Conservation (phyloP, 2,888 invertebrate species). For the Crossocerus cetratus region DNA sequence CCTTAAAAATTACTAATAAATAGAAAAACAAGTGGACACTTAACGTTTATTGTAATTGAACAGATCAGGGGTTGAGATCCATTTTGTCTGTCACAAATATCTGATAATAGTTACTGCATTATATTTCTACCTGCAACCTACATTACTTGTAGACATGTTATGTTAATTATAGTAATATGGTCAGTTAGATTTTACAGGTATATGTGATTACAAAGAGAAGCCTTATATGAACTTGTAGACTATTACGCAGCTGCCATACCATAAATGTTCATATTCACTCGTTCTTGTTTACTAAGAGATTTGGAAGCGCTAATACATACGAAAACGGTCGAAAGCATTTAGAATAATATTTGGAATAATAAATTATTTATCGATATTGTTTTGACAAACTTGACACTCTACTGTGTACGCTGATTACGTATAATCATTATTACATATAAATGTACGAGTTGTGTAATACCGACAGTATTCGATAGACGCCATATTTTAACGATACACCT, state of each 20-base stretch:
- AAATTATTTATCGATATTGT: conserved; percentile 67
- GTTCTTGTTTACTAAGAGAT: conserved; percentile 49
- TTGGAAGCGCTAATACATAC: conserved; percentile 61
- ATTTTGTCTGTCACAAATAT: conserved; percentile 66
- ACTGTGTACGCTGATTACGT: conserved; percentile 64
- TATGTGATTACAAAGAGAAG: conserved; percentile 70
- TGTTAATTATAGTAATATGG: conserved; percentile 71
- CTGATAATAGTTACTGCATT: conserved; percentile 3
- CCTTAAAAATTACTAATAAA: conserved; percentile 76
- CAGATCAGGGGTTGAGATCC: conserved; percentile 64
- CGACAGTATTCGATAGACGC: conserved; percentile 52
- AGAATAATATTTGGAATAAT: conserved; percentile 62
- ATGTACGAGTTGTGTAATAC: conserved; percentile 66
- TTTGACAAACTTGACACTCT: conserved; percentile 71
- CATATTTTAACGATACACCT: conserved; percentile 63
- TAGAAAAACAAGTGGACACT: conserved; percentile 77
- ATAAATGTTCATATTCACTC: conserved; percentile 64
- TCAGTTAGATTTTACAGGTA: conserved; percentile 70
- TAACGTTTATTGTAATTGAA: conserved; percentile 74
- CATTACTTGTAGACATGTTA: conserved; percentile 62
- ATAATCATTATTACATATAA: conserved; percentile 72
- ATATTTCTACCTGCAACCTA: conserved; percentile 67
- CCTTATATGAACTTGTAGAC: conserved; percentile 65
- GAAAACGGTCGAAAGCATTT: conserved; percentile 42
- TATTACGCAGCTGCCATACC: conserved; percentile 67